Evolutionary conservation across 2,113 vertebrate species (phyloP).

Genomic region (Desmodus rotundus): DNA sequence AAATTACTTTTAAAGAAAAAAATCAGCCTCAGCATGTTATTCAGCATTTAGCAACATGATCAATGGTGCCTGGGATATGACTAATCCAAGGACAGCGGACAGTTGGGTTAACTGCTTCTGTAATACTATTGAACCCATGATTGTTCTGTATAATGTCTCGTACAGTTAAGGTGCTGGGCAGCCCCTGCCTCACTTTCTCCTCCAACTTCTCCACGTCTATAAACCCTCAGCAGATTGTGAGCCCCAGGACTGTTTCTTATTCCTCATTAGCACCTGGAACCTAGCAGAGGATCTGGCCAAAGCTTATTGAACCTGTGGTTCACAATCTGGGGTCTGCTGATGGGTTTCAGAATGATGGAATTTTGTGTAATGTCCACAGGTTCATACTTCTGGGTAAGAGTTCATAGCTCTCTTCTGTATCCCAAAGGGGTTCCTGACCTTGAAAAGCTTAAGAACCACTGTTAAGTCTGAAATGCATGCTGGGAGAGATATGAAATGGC

Average conservation of each 20-base stretch:
- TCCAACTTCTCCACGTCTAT: background rate
- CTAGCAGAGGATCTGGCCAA: background rate
- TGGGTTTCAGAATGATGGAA: background rate
- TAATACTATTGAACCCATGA: background rate
- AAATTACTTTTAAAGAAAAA: background rate
- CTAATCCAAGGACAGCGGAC: background rate
- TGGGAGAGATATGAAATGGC: background rate
- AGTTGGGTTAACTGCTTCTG: background rate
- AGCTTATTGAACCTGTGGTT: background rate
- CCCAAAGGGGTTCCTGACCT: background rate
- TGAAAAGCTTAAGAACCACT: constrained; percentile 6
- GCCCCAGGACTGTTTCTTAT: background rate
- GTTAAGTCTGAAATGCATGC: background rate
- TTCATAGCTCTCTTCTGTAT: background rate
- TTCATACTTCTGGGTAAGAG: background rate
- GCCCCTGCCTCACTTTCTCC: background rate
- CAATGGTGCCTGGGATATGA: background rate
- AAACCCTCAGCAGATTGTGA: background rate
- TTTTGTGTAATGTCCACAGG: background rate
- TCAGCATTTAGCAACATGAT: background rate
- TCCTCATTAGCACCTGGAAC: background rate
- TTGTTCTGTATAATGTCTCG: background rate
- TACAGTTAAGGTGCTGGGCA: background rate
- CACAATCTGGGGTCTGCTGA: background rate
- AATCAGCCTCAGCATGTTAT: background rate